A percentile compares a stretch with the other conserved stretches of the same genome.
Evolutionary conservation across 2,888 invertebrate species (phyloP).

Genomic region (Heliconius ethilla): DNA sequence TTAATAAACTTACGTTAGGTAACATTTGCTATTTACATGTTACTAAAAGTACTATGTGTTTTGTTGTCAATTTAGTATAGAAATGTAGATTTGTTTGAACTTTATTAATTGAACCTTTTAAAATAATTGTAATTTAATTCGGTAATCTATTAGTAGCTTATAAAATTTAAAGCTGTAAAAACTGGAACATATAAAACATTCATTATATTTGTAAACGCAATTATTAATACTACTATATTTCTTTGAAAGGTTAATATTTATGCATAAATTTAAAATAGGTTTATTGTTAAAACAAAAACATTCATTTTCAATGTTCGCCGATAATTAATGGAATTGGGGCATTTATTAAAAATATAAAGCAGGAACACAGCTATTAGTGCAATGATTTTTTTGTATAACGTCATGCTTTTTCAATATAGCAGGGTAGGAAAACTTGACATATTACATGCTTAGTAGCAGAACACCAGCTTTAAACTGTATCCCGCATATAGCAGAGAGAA

Average conservation of each 20-base stretch:
- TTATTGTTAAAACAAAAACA: conserved; percentile 23
- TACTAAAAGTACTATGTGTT: background rate
- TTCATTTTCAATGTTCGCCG: conserved; percentile 15
- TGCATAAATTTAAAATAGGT: conserved; percentile 17
- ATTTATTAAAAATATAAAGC: background rate
- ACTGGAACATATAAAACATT: background rate
- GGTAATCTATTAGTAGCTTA: background rate
- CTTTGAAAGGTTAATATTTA: conserved; percentile 14
- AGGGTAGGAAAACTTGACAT: background rate
- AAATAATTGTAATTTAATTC: background rate
- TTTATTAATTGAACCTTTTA: too few relatives aligned
- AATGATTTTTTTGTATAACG: background rate
- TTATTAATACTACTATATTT: conserved; percentile 21
- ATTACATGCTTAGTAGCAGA: background rate
- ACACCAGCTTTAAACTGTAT: too few relatives aligned
- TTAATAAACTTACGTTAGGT: background rate
- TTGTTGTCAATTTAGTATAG: background rate
- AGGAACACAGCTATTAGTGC: background rate
- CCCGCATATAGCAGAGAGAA: too few relatives aligned
- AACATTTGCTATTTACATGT: background rate
- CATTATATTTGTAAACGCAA: conserved; percentile 1
- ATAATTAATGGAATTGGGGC: conserved; percentile 23
- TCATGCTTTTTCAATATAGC: background rate
- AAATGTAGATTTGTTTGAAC: background rate
- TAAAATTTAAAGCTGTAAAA: background rate